Conservation (phyloP, 2,888 invertebrate genomes). For the Deladenus siricidicola region DNA sequence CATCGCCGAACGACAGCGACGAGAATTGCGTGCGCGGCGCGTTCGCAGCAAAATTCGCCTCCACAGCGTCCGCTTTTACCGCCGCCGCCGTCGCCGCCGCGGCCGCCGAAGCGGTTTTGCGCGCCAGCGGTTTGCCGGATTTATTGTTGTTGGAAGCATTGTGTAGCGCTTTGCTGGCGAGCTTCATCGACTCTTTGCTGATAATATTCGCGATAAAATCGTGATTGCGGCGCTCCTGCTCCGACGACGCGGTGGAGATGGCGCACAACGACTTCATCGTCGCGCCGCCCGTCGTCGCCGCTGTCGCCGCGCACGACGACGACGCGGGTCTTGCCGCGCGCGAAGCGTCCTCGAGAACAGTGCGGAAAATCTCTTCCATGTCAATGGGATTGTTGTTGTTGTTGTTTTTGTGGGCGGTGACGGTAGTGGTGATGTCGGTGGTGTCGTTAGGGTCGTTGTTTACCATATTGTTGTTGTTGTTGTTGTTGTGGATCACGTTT, state of each 20-base stretch:
- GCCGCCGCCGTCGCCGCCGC: background rate
- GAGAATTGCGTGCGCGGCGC: background rate
- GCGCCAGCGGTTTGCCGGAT: background rate
- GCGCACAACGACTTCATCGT: too few species aligned
- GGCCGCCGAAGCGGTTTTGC: background rate
- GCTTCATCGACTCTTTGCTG: too few species aligned
- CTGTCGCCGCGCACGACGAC: background rate
- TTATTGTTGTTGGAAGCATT: too few species aligned
- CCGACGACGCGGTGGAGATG: too few species aligned
- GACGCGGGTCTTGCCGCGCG: background rate
- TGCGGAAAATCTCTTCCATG: slow-evolving; percentile 51
- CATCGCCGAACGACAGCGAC: too few species aligned
- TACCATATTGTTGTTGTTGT: background rate
- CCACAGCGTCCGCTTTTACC: background rate
- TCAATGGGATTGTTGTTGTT: slow-evolving; percentile 28
- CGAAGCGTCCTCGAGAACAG: slow-evolving; percentile 28
- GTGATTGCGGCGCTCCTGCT: background rate
- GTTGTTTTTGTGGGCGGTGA: too few species aligned
- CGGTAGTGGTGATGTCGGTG: background rate
- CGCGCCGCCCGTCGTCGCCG: background rate
- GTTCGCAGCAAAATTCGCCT: background rate
- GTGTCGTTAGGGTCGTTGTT: background rate
- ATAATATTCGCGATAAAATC: too few species aligned
- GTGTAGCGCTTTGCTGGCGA: too few species aligned
- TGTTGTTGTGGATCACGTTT: too few species aligned